phyloP scores from a whole-genome alignment of 1,140 invertebrate species.

The Aethina tumida region DNA sequence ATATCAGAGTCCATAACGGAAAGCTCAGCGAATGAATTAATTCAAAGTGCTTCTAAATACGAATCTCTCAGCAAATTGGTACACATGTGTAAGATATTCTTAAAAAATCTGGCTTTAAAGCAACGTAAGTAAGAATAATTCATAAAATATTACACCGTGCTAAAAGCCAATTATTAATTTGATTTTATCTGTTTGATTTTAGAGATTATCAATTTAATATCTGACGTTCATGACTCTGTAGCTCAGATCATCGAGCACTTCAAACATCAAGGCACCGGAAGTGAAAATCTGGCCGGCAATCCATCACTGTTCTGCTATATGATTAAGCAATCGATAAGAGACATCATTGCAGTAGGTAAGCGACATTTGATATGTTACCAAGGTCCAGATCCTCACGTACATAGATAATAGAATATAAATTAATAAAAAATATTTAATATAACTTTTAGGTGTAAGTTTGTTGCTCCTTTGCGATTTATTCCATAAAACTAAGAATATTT shows the following conservation, averaged over 20 bases:
- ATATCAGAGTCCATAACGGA: constrained; percentile 46
- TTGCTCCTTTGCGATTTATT: constrained; percentile 53
- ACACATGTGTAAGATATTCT: constrained; percentile 46
- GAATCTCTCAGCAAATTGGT: constrained; percentile 44
- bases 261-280: constrained; percentile 21
- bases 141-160: not conserved
- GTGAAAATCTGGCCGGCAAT: constrained; percentile 32
- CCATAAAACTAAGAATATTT: constrained; percentile 43
- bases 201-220: constrained; percentile 52
- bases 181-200: constrained; percentile 12
- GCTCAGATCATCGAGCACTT: constrained; percentile 48
- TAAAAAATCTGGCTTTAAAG: constrained; percentile 51
- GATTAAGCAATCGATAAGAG: constrained; percentile 48
- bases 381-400: too few species aligned
- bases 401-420: too few species aligned
- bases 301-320: constrained; percentile 49
- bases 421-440: too few species aligned
- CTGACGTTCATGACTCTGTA: constrained; percentile 49
- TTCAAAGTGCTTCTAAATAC: constrained; percentile 40
- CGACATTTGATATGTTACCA: constrained; percentile 5
- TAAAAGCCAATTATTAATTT: constrained; percentile 2
- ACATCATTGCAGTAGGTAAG: constrained; percentile 47
- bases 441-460: too few species aligned
- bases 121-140: constrained; percentile 44
- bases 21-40: constrained; percentile 43